phyloP scores from a whole-genome alignment of 2,888 invertebrate species.

The Hydraecia micacea region DNA sequence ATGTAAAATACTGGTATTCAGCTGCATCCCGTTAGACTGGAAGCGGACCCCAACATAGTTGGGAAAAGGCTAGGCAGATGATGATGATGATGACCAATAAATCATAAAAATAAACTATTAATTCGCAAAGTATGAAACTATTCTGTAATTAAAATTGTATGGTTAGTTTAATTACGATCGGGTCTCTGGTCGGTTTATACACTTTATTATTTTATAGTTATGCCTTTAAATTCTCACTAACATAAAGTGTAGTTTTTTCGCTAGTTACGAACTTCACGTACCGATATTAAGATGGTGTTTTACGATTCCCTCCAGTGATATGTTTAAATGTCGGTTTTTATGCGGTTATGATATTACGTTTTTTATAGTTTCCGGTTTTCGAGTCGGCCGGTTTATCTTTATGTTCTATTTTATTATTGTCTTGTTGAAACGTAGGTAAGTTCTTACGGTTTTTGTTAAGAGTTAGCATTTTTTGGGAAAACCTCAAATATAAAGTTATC shows the following conservation, averaged over 20 bases:
- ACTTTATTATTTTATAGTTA: slow-evolving; percentile 13
- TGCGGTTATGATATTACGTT: slow-evolving; percentile 65
- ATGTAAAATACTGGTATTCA: too few species aligned
- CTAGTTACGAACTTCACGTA: slow-evolving; percentile 54
- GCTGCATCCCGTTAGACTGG: too few species aligned
- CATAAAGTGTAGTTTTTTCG: slow-evolving; percentile 41
- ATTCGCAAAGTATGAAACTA: slow-evolving; percentile 48
- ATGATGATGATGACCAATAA: too few species aligned
- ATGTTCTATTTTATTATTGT: slow-evolving; percentile 69
- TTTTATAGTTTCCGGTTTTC: slow-evolving; percentile 71
- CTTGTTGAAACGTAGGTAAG: slow-evolving; percentile 50
- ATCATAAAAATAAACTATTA: slow-evolving; percentile 53
- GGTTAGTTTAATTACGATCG: slow-evolving; percentile 63
- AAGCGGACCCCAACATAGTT: too few species aligned
- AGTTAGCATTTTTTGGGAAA: slow-evolving; percentile 57
- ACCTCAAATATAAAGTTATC: slow-evolving; percentile 52
- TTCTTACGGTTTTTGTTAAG: slow-evolving; percentile 41
- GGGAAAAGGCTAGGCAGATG: too few species aligned
- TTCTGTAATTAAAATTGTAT: slow-evolving; percentile 62
- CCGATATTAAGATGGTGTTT: slow-evolving; percentile 64
- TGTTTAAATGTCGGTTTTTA: slow-evolving; percentile 66
- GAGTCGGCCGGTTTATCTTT: slow-evolving; percentile 65
- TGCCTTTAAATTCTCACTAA: slow-evolving; percentile 40
- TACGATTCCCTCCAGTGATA: slow-evolving; percentile 66
- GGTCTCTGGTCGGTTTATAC: slow-evolving; percentile 24